Conservation (phyloP, 2,888 invertebrate genomes). For the Nephrocerus scutellatus region DNA sequence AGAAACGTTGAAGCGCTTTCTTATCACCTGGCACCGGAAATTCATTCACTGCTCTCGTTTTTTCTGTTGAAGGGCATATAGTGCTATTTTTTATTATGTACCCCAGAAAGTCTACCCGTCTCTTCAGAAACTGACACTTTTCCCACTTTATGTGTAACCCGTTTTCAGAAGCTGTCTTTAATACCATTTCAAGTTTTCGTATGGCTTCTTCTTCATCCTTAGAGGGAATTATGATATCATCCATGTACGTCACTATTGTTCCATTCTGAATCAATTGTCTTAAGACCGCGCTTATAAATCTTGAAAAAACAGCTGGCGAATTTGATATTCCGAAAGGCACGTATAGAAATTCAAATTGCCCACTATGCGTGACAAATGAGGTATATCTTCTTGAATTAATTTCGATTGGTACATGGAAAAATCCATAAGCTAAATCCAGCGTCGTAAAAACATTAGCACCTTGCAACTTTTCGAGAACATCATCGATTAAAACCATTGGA, state of each 20-base stretch:
- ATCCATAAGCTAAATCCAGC: conserved; percentile 2
- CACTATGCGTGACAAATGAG: conserved; percentile 15
- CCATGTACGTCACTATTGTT: conserved; percentile 13
- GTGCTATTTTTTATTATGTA: conserved; percentile 6
- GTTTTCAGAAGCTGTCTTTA: background rate
- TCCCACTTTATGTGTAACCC: conserved; percentile 8
- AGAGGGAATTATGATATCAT: conserved; percentile 16
- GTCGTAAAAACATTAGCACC: conserved; percentile 5
- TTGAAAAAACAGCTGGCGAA: conserved; percentile 5
- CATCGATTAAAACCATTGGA: conserved; percentile 18
- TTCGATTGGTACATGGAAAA: conserved; percentile 11
- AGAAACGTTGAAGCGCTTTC: conserved; percentile 12
- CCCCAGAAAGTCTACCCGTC: conserved; percentile 4
- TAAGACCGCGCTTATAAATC: conserved; percentile 2
- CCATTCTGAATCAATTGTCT: conserved; percentile 4
- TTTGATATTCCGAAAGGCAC: conserved; percentile 13
- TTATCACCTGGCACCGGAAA: conserved; percentile 11
- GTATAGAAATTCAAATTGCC: conserved; percentile 15
- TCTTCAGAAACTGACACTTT: conserved; percentile 11
- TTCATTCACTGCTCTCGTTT: conserved; percentile 9
- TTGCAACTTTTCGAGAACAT: conserved; percentile 15
- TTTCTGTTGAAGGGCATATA: conserved; percentile 14
- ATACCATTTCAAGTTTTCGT: conserved; percentile 7
- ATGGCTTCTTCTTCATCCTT: conserved; percentile 11
- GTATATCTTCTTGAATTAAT: conserved; percentile 14